Evolutionary conservation across 2,797 vertebrate species (phyloP).

Genomic region (Sebastes kiyomatsui): DNA sequence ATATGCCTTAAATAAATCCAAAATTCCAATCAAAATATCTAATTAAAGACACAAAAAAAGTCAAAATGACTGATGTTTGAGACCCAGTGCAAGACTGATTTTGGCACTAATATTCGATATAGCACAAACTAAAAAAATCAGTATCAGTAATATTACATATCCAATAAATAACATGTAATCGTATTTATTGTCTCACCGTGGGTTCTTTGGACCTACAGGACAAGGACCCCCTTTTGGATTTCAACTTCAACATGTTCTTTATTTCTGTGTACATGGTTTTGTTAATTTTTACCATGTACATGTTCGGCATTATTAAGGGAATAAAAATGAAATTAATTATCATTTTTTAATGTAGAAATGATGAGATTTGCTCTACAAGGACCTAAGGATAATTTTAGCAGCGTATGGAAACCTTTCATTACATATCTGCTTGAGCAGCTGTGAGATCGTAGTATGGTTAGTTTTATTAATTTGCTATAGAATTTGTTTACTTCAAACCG

Average conservation of each 20-base stretch:
- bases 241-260: background rate
- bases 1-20: background rate
- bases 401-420: too few relatives aligned
- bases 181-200: background rate
- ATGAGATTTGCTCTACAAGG: too few relatives aligned
- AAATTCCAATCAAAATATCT: background rate
- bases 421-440: accelerated
- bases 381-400: too few relatives aligned
- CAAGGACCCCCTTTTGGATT: background rate
- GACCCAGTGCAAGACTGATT: background rate
- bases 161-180: background rate
- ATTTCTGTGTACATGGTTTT: background rate
- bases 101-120: background rate
- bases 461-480: too few relatives aligned
- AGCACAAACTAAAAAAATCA: too few relatives aligned
- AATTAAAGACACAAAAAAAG: background rate
- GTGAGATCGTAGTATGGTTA: accelerated
- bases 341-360: accelerated
- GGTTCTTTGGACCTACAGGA: background rate
- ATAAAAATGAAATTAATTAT: accelerated
- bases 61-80: background rate
- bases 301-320: background rate
- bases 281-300: background rate
- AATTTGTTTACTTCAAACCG: too few relatives aligned
- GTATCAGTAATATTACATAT: background rate